Base-by-base conservation (phyloP, 2,113 vertebrate genomes). In the Ceyx melanurus region DNA sequence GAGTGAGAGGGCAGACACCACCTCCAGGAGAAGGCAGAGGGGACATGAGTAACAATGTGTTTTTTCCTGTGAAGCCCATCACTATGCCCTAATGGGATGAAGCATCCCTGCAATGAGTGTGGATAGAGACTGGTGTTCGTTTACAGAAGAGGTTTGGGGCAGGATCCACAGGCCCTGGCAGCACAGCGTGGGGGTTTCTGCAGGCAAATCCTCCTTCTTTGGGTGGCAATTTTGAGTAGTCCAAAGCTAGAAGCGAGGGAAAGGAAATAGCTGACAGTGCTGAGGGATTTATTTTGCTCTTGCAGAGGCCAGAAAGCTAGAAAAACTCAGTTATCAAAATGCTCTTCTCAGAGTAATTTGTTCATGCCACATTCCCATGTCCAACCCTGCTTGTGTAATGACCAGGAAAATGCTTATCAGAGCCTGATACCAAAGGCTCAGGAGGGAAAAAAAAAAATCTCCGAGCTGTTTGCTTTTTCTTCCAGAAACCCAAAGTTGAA, bases 311-410 rank as follows among this genome's bases (percentile, higher is more conserved):
- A 96, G 65, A 90, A 86, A 72, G 48, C 86, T 60, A 71, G 82
- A 88, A 93, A 93, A 95, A 84, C 82, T 90, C 51, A 61, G 77
- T 94, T 95, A 95, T 92, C 93, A 93, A 90, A 86, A 53, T 9
- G 3, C 60, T 74, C 46, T 35, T 77, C 86, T 93, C 10, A 2
- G 37, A 86, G 66, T 33, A 57, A 61, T 90, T 90, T 96, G 80
- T 84, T 94, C 61, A 8, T 83, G 43, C 65, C 14, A 13, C 2
- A 0, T 95, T 96, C 90, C 95, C 96, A 89, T 95, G 92, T 96
- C 93, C 95, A 93, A 57, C 93, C 90, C 73, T 93, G 74, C 86
- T 92, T 95, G 93, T 96, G 86, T 94, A 94, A 96, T 5, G 31
- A 57, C 48, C 15, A 3, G 93, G 93, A 92, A 95, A 53, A 48